Base-by-base conservation (phyloP, 2,113 vertebrate species). In the Hepsetus odoe region DNA sequence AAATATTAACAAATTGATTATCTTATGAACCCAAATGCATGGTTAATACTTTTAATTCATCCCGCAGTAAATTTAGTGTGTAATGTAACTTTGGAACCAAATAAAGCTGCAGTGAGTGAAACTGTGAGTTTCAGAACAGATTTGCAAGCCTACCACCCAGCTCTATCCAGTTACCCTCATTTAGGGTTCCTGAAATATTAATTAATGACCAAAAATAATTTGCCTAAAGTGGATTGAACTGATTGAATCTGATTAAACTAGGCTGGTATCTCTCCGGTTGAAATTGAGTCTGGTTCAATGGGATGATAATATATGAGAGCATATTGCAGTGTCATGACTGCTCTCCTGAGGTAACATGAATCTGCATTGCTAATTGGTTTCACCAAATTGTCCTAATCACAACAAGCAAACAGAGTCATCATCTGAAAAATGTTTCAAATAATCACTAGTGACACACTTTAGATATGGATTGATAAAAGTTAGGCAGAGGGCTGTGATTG, bases 21-120 rank as follows among this genome's bases (percentile, higher is more conserved):
- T 30, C 24, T 49, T 49, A 28, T 30, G 40, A 20, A 64, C 2
- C 20, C 22, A 1, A 35, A 35, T 66, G 14, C 44, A 76, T 46
- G 24, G 42, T 20, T 32, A 66, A 75, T 35, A 74, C 42, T 58
- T 72, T 56, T 56, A 53, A n/a, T n/a, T n/a, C n/a, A n/a, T n/a
- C n/a, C n/a, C n/a, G n/a, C n/a, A n/a, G n/a, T n/a, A n/a, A n/a
- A n/a, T n/a, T n/a, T n/a, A n/a, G n/a, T n/a, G n/a, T n/a, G n/a
- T n/a, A n/a, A n/a, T n/a, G n/a, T n/a, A n/a, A n/a, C n/a, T n/a
- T n/a, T n/a, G n/a, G n/a, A n/a, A n/a, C n/a, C n/a, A n/a, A n/a
- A n/a, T n/a, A n/a, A n/a, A n/a, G n/a, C n/a, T n/a, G n/a, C n/a
- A n/a, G n/a, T n/a, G n/a, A n/a, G n/a, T n/a, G n/a, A n/a, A n/a